Percentiles rank a stretch among this genome's conserved stretches.
Conservation (phyloP, 35 echinoderm and acorn worm genomes). For the Ptychodera flava region DNA sequence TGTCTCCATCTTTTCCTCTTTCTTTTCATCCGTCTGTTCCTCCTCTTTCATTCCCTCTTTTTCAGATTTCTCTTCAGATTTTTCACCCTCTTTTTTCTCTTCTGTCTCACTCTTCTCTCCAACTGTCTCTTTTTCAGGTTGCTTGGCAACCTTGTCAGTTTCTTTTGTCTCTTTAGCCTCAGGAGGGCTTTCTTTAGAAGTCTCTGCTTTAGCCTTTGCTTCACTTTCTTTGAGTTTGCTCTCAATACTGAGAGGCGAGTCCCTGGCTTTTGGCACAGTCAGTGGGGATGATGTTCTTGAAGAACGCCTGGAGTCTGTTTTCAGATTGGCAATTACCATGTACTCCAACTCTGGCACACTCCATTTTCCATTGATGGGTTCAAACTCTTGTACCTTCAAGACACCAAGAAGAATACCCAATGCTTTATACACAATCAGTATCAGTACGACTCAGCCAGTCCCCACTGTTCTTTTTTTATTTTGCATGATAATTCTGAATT, state of each 20-base stretch:
- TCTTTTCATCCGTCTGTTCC: neutral
- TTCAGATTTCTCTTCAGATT: slow-evolving; percentile 31
- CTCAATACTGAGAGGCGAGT: slow-evolving; percentile 19
- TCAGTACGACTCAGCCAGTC: too few relatives aligned
- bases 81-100: slow-evolving; percentile 17
- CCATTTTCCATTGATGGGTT: slow-evolving; percentile 87
- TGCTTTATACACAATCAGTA: neutral
- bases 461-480: too few relatives aligned
- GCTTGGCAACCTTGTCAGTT: neutral
- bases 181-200: neutral
- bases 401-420: neutral
- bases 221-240: neutral
- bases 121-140: neutral
- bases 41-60: slow-evolving; percentile 9
- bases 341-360: slow-evolving; percentile 71
- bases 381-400: slow-evolving; percentile 93
- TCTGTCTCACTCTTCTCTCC: slow-evolving; percentile 8
- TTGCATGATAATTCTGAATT: too few relatives aligned
- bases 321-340: neutral
- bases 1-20: slow-evolving; percentile 13
- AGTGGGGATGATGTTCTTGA: slow-evolving; percentile 78
- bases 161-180: slow-evolving; percentile 4
- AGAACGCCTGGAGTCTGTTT: slow-evolving; percentile 63
- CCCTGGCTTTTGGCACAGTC: slow-evolving; percentile 47
- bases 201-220: neutral